phyloP scores from a whole-genome alignment of 1,140 invertebrate genomes.

The Sesamia nonagrioides region DNA sequence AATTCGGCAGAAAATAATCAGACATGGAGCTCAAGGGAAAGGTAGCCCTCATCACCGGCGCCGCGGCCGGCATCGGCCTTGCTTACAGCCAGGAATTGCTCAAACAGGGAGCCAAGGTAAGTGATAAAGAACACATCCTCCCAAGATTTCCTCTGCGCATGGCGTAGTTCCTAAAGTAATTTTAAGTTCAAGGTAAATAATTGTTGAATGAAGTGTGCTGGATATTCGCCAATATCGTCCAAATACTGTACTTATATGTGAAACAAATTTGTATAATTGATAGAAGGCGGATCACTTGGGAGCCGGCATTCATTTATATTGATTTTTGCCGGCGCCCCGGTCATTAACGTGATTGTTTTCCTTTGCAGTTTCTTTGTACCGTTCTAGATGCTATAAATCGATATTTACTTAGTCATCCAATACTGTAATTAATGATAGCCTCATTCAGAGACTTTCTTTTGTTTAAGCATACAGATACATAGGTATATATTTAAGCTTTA shows the following conservation, averaged over 20 bases:
- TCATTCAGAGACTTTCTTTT: not conserved
- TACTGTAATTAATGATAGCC: not conserved
- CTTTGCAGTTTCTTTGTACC: conserved; percentile 57
- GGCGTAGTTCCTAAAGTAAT: conserved; percentile 55
- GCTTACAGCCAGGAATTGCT: conserved; percentile 91
- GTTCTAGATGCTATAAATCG: not conserved
- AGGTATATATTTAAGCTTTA: too few relatives aligned
- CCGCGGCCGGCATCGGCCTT: conserved; percentile 91
- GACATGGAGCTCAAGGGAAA: conserved; percentile 91
- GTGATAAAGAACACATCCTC: conserved; percentile 42
- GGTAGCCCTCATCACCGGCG: conserved; percentile 92
- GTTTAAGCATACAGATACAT: not conserved
- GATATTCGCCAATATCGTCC: conserved; percentile 56
- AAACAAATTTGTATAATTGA: conserved; percentile 22
- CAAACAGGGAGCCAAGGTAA: conserved; percentile 91
- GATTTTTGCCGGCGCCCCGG: conserved; percentile 76
- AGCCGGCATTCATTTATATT: conserved; percentile 72
- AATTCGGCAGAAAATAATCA: conserved; percentile 65
- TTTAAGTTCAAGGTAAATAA: conserved; percentile 75
- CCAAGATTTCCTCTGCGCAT: conserved; percentile 38
- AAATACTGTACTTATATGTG: conserved; percentile 17
- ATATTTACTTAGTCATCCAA: conserved; percentile 4
- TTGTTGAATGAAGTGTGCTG: conserved; percentile 62
- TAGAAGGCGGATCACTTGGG: conserved; percentile 4
- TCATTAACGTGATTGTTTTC: conserved; percentile 62